phyloP scores from a whole-genome alignment of 1,140 invertebrate species.

The Zaprionus taronus region DNA sequence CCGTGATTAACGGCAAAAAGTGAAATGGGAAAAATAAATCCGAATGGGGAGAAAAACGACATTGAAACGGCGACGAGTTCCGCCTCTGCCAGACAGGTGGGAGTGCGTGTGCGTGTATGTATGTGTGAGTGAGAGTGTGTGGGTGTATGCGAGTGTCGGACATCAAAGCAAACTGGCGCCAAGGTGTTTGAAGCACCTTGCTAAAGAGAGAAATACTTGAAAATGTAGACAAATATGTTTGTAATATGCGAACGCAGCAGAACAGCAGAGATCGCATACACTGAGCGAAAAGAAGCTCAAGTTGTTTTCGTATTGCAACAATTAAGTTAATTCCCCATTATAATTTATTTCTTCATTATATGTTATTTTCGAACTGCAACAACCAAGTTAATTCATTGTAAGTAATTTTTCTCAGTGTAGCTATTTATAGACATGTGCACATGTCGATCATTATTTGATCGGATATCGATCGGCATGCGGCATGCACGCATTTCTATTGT shows the following conservation, averaged over 20 bases:
- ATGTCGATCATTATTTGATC: slow-evolving; percentile 32
- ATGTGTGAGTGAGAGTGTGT: not conserved
- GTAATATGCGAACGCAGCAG: slow-evolving; percentile 2
- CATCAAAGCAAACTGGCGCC: slow-evolving; percentile 24
- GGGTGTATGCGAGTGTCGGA: slow-evolving; percentile 2
- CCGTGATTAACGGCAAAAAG: slow-evolving; percentile 59
- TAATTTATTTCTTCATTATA: not conserved
- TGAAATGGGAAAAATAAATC: slow-evolving; percentile 30
- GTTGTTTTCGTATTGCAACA: not conserved
- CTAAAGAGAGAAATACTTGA: slow-evolving; percentile 14
- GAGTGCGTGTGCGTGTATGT: slow-evolving; percentile 7
- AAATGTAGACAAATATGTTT: not conserved
- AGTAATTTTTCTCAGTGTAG: slow-evolving; percentile 17
- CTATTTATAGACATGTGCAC: slow-evolving; percentile 10
- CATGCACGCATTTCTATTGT: slow-evolving; percentile 44
- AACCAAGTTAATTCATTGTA: not conserved
- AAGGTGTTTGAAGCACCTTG: slow-evolving; percentile 29
- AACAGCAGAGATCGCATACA: not conserved
- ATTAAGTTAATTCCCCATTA: not conserved
- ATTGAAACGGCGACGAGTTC: slow-evolving; percentile 64
- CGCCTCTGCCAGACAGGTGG: slow-evolving; percentile 25
- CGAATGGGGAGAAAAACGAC: slow-evolving; percentile 47
- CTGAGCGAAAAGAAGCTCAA: not conserved
- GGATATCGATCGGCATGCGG: slow-evolving; percentile 54
- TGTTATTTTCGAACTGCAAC: no score